Evolutionary conservation across 1,140 invertebrate species (phyloP), one percentile per base, ranked within the genome.

Genomic region (Euura lappo): DNA sequence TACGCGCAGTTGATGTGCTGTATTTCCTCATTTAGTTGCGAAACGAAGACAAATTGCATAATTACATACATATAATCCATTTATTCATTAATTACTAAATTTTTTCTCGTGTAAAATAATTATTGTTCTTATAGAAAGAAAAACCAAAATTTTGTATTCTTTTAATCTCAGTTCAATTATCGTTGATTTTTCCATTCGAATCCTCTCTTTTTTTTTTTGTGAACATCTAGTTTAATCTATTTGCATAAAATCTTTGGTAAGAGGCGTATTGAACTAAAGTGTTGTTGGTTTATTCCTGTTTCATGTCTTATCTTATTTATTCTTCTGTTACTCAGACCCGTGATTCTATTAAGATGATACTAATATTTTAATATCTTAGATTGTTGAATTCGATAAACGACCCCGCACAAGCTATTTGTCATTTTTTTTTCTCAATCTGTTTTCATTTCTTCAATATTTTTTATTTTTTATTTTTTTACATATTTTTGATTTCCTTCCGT

Each of bases 161-260:
- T 28, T 28, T 28, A 28, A 11, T 60, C 51, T 60, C 13, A 60
- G 13, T 60, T 60, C 8, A 11, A 60, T n/a, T 60, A 60, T 60
- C 13, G 51, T 60, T 60, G 8, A 60, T 60, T 6, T 60, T 60
- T n/a, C 13, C 51, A 60, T 60, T 60, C 13, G 51, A 60, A 11
- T 60, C 13, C 51, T 60, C 13, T 60, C 13, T 60, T 8, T 60
- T 60, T 60, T 8, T 60, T 60, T 3, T 60, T 60, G 13, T 28
- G 45, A 70, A 45, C 11, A 8, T 42, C 42, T 70, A 44, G 76
- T 28, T 28, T 76, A 71, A 80, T 78, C 79, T 74, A 79, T 74
- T 82, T 79, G 81, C 81, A 84, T 83, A 81, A 85, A 85, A 84
- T 84, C 81, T 83, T 84, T 84, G 81, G 81, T 74, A 78, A 85